Percentiles rank a stretch among this genome's conserved stretches.
phyloP scores from a whole-genome alignment of 1,140 invertebrate species.

The Caligus rogercresseyi region DNA sequence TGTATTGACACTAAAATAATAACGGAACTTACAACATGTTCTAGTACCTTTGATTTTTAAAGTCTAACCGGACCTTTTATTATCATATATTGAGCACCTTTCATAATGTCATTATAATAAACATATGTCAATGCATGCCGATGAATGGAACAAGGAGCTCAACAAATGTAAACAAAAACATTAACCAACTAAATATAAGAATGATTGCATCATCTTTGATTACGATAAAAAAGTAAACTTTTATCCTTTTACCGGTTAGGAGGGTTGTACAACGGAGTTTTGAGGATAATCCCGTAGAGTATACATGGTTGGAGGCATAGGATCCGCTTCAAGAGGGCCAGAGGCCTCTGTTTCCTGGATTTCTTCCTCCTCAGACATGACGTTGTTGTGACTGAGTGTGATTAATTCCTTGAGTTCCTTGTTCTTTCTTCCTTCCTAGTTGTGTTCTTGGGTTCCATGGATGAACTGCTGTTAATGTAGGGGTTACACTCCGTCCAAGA shows the following conservation, averaged over 20 bases:
- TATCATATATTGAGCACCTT: too few species aligned
- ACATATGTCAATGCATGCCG: too few species aligned
- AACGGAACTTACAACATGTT: too few species aligned
- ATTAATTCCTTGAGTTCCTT: neutral
- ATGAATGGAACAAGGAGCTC: neutral
- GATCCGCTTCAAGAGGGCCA: neutral
- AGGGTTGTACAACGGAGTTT: conserved; percentile 18
- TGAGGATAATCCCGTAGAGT: conserved; percentile 2
- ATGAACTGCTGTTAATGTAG: neutral
- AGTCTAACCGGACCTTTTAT: too few species aligned
- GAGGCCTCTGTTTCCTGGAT: neutral
- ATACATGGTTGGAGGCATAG: neutral
- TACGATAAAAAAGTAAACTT: too few species aligned
- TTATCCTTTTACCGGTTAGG: conserved; percentile 10
- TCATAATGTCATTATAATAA: too few species aligned
- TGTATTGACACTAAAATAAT: too few species aligned
- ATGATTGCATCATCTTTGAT: too few species aligned
- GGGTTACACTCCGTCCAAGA: neutral
- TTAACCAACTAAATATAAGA: too few species aligned
- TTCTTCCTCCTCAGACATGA: neutral
- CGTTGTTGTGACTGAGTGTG: neutral
- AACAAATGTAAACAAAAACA: neutral
- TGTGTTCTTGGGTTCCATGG: neutral
- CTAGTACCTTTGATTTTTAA: too few species aligned
- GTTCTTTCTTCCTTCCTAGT: neutral